Evolutionary conservation across 2,797 vertebrate genomes (phyloP).

Genomic region (Pristis pectinata): DNA sequence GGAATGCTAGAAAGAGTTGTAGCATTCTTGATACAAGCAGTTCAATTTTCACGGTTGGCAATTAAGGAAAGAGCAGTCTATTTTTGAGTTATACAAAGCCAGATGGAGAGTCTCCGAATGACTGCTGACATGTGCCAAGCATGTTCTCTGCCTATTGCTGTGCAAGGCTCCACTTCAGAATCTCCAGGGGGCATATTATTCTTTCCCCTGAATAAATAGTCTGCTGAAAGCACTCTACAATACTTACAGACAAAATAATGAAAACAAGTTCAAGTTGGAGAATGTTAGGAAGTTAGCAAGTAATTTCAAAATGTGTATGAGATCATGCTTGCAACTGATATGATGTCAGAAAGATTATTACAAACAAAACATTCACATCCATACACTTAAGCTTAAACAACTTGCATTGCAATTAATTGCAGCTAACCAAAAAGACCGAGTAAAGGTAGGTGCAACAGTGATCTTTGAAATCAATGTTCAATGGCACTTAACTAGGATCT

Average conservation of each 20-base stretch:
- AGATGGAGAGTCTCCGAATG: conserved; percentile 18
- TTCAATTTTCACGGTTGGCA: neutral
- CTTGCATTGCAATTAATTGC: neutral
- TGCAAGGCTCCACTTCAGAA: conserved; percentile 18
- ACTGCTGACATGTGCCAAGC: conserved; percentile 34
- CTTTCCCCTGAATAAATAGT: neutral
- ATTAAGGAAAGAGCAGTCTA: conserved; percentile 27
- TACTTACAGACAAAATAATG: neutral
- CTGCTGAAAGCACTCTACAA: neutral
- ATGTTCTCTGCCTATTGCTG: conserved; percentile 29
- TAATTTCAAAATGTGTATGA: neutral
- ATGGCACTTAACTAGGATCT: neutral
- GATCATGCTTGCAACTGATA: conserved; percentile 8
- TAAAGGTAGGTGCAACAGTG: neutral
- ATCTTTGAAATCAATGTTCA: neutral
- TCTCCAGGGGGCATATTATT: conserved; percentile 9
- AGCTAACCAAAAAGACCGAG: neutral
- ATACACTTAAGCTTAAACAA: neutral
- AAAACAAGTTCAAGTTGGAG: conserved; percentile 26
- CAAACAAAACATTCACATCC: neutral
- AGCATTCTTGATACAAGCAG: neutral
- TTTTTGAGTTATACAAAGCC: conserved; percentile 11
- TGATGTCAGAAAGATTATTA: neutral
- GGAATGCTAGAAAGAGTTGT: conserved; percentile 13
- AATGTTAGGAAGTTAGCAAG: neutral